Conservation (phyloP, 2,113 vertebrate genomes). For the Cyphomyrus discorhynchus region DNA sequence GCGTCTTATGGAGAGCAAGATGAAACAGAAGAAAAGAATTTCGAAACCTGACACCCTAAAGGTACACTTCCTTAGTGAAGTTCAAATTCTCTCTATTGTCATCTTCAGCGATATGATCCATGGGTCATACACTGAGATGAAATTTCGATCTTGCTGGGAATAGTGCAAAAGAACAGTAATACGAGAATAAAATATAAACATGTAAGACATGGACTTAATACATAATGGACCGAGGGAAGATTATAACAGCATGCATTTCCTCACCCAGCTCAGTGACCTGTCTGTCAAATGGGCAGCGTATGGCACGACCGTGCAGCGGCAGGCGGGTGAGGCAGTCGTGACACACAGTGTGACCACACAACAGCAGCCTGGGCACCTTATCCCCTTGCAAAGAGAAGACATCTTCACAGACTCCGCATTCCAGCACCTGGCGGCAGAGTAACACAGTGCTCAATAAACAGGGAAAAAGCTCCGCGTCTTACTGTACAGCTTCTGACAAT, state of each 20-base stretch:
- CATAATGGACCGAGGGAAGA: not conserved
- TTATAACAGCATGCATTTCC: slow-evolving; percentile 12
- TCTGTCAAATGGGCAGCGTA: slow-evolving; percentile 93
- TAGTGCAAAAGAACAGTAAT: not conserved
- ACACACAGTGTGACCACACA: slow-evolving; percentile 94
- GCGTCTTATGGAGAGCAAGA: not conserved
- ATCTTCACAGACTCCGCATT: slow-evolving; percentile 96
- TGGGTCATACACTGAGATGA: not conserved
- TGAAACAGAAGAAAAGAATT: not conserved
- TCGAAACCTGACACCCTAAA: not conserved
- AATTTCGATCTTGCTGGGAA: not conserved
- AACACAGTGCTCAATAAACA: not conserved
- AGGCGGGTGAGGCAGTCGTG: slow-evolving; percentile 92
- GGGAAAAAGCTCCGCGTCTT: not conserved
- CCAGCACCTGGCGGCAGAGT: slow-evolving; percentile 71
- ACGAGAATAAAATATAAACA: not conserved
- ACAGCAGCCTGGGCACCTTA: slow-evolving; percentile 87
- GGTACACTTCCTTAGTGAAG: not conserved
- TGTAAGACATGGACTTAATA: not conserved
- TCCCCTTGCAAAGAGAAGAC: slow-evolving; percentile 96
- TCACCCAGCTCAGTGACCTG: slow-evolving; percentile 94
- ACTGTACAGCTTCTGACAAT: not conserved
- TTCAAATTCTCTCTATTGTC: not conserved
- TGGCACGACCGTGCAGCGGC: slow-evolving; percentile 85
- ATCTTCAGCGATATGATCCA: not conserved